Percentiles rank a stretch among this genome's conserved stretches.
Conservation (phyloP, 2,888 invertebrate genomes). For the Phasia obesa region DNA sequence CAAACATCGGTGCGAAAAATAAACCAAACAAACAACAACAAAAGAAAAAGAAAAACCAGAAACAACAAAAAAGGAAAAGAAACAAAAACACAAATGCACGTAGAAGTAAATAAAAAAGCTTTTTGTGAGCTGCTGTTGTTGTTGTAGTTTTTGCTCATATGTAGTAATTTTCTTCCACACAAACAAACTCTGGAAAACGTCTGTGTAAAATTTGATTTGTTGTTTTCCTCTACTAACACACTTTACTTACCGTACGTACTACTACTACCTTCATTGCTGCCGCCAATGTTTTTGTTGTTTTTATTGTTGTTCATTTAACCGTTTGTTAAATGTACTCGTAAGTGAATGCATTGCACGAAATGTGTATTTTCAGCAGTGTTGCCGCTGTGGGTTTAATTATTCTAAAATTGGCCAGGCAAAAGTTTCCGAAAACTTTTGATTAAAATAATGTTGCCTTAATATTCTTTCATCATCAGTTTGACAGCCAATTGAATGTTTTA, state of each 20-base stretch:
- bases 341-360: slow-evolving; percentile 42
- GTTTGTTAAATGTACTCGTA: slow-evolving; percentile 17
- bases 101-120: slow-evolving; percentile 41
- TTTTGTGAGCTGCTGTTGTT: slow-evolving; percentile 37
- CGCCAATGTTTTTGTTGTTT: background rate
- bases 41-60: slow-evolving; percentile 6
- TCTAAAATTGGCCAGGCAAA: too few species aligned
- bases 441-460: too few species aligned
- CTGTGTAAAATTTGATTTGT: slow-evolving; percentile 16
- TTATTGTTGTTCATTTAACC: slow-evolving; percentile 13
- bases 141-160: slow-evolving; percentile 4
- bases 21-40: slow-evolving; percentile 49
- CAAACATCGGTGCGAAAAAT: slow-evolving; percentile 59
- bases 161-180: slow-evolving; percentile 2
- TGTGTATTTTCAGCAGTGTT: slow-evolving; percentile 17
- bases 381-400: too few species aligned
- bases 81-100: slow-evolving; percentile 38
- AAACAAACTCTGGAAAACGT: background rate
- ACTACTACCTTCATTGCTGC: background rate
- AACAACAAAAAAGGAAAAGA: slow-evolving; percentile 10
- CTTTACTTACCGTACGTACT: slow-evolving; percentile 45
- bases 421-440: too few species aligned
- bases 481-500: too few species aligned
- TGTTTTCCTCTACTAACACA: slow-evolving; percentile 59
- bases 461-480: too few species aligned